phyloP scores from a whole-genome alignment of 92 coral and sea anemone genomes.

The Montipora capitata region DNA sequence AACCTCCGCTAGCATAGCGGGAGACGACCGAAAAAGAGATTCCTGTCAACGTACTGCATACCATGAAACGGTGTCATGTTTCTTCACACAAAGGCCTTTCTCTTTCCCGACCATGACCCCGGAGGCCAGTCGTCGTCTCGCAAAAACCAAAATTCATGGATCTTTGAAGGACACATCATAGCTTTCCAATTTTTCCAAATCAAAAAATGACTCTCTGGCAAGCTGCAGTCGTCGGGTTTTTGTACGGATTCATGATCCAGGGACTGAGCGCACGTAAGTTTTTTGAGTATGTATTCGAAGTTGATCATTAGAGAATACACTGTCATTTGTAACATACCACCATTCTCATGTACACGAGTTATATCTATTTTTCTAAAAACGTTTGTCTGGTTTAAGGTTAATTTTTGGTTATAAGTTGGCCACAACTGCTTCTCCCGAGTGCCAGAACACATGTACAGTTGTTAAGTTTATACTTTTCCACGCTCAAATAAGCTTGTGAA shows the following conservation, averaged over 20 bases:
- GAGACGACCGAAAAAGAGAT: not conserved
- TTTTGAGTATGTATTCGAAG: not conserved
- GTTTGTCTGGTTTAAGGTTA: too few relatives aligned
- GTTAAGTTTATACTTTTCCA: not conserved
- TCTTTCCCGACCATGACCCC: not conserved
- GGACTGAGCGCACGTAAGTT: conserved; percentile 35
- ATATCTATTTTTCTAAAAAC: too few relatives aligned
- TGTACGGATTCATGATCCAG: not conserved
- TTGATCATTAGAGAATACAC: too few relatives aligned
- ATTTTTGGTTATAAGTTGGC: too few relatives aligned
- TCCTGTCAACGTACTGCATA: not conserved
- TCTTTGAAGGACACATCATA: not conserved
- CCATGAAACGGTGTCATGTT: conserved; percentile 21
- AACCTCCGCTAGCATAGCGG: too few relatives aligned
- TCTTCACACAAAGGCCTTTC: conserved; percentile 25
- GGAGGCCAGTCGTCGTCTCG: not conserved
- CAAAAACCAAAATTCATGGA: not conserved
- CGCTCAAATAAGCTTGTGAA: not conserved
- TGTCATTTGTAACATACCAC: too few relatives aligned
- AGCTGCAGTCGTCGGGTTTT: conserved; percentile 6
- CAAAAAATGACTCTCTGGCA: conserved; percentile 7
- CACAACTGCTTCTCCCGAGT: too few relatives aligned
- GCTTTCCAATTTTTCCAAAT: not conserved
- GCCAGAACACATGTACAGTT: not conserved
- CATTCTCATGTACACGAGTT: too few relatives aligned